Base-by-base conservation (phyloP, 2,797 vertebrate species). In the Sylvia borin region DNA sequence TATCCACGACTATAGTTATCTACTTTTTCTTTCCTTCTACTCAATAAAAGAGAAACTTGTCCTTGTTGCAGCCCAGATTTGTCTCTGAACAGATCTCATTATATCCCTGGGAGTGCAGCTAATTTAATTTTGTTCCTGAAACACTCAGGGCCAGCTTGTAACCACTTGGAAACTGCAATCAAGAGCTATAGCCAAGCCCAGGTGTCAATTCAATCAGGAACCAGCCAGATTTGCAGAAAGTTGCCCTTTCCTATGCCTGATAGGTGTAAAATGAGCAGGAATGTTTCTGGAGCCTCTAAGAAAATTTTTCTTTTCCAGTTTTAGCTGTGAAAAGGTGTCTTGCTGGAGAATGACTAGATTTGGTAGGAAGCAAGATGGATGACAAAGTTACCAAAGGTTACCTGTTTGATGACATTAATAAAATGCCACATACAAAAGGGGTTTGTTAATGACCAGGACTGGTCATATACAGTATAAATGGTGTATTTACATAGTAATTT, bases 81-180 rank as follows among this genome's bases (percentile, higher is more conserved):
- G 97, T 98, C 97, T 97, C 81, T 93, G 89, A 97, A 97, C 90
- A 97, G 97, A 97, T 97, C 94, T 96, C 93, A 97, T 88, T 65
- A 97, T 95, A 93, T 98, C 98, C 98, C 96, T 98, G 96, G 65
- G 97, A 96, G 97, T 98, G 97, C 93, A 97, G 96, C 95, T 96
- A 86, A 98, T 98, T 98, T 97, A 98, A 97, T 93, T 98, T 98
- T 97, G 96, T 94, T 98, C 92, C 84, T 95, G 94, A 97, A 98
- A 98, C 98, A 98, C 98, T 98, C 88, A 71, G 76, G 95, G 97
- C 89, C 97, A 97, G 96, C 93, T 97, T 98, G 98, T 96, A 98
- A 98, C 96, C 92, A 76, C 85, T 26, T 3, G 3, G 51, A 90
- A 87, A 77, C 18, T 90, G 95, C 96, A 95, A 88, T 95, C 96